These are phyloP conservation scores for Cheilosia grossa DNA, from an alignment of 2,888 invertebrate genomes.

Conservation along the genomic window DNA sequence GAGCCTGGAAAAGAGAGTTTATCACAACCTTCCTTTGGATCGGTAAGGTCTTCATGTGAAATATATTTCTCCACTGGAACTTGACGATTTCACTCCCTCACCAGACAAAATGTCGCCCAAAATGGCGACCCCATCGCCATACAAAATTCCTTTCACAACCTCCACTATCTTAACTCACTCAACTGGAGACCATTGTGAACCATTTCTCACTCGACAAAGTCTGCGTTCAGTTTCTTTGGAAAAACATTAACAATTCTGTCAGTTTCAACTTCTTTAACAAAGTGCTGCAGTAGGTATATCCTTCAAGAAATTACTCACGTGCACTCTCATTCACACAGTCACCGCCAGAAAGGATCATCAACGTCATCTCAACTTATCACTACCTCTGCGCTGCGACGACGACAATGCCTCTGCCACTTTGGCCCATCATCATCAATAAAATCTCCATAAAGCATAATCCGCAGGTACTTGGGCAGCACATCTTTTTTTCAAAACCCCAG, in stretches of 20 bases:
- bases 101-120: no score
- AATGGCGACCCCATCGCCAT: background rate
- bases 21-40: no score
- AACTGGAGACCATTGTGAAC: background rate
- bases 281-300: slow-evolving; percentile 13
- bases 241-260: slow-evolving; percentile 2
- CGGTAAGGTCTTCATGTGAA: no score
- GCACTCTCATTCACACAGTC: slow-evolving; percentile 11
- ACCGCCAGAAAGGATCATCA: slow-evolving; percentile 1
- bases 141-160: background rate
- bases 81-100: no score
- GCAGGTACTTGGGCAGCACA: slow-evolving; percentile 45
- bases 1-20: no score
- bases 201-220: background rate
- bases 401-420: slow-evolving; percentile 8
- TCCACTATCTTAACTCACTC: background rate
- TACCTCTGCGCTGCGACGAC: background rate
- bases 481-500: background rate
- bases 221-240: background rate
- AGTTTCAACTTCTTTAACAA: background rate
- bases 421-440: slow-evolving; percentile 62
- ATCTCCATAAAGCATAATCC: slow-evolving; percentile 55
- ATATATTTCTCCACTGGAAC: no score
- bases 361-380: slow-evolving; percentile 32
- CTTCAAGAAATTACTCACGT: background rate